Evolutionary conservation across 2,888 invertebrate genomes (phyloP), one percentile per base, ranked within the genome.

Genomic region (Philopedon plagiatum): DNA sequence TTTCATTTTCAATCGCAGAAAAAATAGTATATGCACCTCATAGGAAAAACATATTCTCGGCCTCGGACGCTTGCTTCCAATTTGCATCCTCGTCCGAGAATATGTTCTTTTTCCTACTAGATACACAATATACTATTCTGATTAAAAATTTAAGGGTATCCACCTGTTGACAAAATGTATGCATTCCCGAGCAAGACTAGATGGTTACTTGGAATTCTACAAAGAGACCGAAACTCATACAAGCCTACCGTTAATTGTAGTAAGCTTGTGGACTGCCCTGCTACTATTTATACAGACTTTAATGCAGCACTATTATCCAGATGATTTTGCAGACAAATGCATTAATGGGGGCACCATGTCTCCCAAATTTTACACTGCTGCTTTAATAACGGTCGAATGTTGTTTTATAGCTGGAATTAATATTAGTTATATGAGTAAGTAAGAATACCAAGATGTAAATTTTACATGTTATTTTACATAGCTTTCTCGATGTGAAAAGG

Each of bases 151-250:
- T 67, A 26, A 90, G 90, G 76, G 89, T 21, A 83, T 90, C 67
- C 89, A 92, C 83, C 88, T 89, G 79, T 81, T 89, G 57, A 84
- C 89, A 0, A 89, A 89, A 80, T 83, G 83, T 32, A 88, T 87
- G 78, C 92, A 92, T 79, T 88, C 91, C 72, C 85, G 87, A 73
- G 81, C 91, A 41, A 86, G 91, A 68, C 85, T 91, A 73, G 88
- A 89, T 79, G 92, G 92, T 1, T 92, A 92, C 79, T 86, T 92
- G 69, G 91, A 92, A 61, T 92, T 92, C 80, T 90, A 91, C 81
- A 89, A 90, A 70, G 87, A 88, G 7, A 90, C 89, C 0, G 87
- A 88, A 76, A 85, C 87, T 66, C 89, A 89, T 62, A 88, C 90
- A 77, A 87, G 89, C 64, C 83, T 90, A 13, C 91, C 92, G 0